Evolutionary conservation across 2,888 invertebrate genomes (phyloP).

Genomic region (Rhopalosiphum nymphaeae): DNA sequence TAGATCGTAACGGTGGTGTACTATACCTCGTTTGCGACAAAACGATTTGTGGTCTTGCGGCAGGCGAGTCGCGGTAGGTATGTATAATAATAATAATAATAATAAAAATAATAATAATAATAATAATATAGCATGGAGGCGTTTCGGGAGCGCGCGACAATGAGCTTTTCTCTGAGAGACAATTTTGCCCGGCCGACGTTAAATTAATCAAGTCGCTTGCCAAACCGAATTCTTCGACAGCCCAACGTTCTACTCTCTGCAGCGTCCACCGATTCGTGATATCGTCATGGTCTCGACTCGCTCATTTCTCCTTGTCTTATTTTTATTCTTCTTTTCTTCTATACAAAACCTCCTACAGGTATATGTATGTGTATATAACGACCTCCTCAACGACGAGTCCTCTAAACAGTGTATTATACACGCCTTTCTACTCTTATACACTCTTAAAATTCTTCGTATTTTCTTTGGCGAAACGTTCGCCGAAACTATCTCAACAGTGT

Average conservation of each 20-base stretch:
- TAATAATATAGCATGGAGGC: not conserved
- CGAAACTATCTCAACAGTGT: not conserved
- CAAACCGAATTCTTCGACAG: conserved; percentile 18
- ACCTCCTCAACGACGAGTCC: not conserved
- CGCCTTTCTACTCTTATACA: not conserved
- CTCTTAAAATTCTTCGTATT: not conserved
- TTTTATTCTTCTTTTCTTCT: not conserved
- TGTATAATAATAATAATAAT: not conserved
- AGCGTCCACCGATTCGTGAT: not conserved
- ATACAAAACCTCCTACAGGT: not conserved
- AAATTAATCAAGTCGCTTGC: not conserved
- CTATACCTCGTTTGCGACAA: not conserved
- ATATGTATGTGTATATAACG: not conserved
- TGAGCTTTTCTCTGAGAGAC: not conserved
- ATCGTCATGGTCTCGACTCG: not conserved
- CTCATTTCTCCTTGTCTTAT: not conserved
- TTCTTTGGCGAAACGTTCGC: not conserved
- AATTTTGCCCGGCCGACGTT: not conserved
- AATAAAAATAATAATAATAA: conserved; percentile 6
- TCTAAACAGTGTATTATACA: not conserved
- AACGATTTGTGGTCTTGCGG: not conserved
- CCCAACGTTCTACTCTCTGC: not conserved
- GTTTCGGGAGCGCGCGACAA: not conserved
- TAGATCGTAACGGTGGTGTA: not conserved
- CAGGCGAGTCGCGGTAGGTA: not conserved